Base-by-base conservation (phyloP, 2,797 vertebrate genomes). In the Trachurus trachurus region DNA sequence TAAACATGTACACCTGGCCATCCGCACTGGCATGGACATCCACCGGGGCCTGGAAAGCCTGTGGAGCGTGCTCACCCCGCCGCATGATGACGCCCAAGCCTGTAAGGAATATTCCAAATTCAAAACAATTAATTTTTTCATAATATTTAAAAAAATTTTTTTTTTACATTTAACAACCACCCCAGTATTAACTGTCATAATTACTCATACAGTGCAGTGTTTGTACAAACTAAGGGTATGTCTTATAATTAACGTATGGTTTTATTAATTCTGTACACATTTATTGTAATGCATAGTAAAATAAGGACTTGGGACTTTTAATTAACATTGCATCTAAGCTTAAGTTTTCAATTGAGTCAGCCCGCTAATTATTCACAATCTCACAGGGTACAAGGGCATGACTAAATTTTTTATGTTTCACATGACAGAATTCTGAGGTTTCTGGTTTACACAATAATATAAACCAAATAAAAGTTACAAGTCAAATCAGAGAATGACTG, bases 1-100 rank as follows among this genome's bases (percentile, higher is more conserved):
- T 92, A 85, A 99, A 98, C 93, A 96, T 83, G 39, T 95, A 97
- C 21, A 98, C 92, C 34, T 97, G 97, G 78, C 96, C 95, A 65
- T 96, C 96, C 0, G 89, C 94, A 57, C 96, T 96, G 70, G 88
- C 94, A 8, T 94, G 97, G 52, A 98, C 88, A 3, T 95, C 88
- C 59, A 97, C 94, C 0, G 97, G 96, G 69, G 97, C 96, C 94
- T 97, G 97, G 88, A 98, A 98, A 71, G 96, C 92, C 81, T 66
- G 89, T 0, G 93, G 86, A 34, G 49, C 61, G 26, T 77, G 78
- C 68, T 97, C 95, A 17, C 93, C 94, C 42, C 96, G 94, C 85
- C 96, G 94, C 97, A 98, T 97, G 34, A 81, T 64, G 16, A 67
- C 72, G 53, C 60, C 60, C 63, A 29, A 54, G 37, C 71, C 88